These are phyloP conservation scores for Rhabdomys pumilio DNA, from an alignment of 2,797 vertebrate genomes.

Conservation along the genomic window DNA sequence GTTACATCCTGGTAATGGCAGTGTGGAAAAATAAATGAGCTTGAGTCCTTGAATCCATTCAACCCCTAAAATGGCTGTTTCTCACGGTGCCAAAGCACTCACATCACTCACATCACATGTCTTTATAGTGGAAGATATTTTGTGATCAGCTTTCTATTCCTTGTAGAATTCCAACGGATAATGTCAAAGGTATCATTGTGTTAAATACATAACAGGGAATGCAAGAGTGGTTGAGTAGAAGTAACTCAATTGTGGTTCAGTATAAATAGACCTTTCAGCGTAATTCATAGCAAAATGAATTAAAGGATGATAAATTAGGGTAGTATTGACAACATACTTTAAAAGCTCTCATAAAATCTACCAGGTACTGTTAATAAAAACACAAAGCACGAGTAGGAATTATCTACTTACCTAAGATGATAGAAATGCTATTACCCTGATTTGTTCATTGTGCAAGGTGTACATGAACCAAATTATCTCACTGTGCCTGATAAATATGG, in stretches of 20 bases:
- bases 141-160: neutral
- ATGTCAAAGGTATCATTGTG: conserved; percentile 1
- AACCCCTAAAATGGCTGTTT: conserved; percentile 48
- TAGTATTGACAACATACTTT: conserved; percentile 25
- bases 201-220: conserved; percentile 48
- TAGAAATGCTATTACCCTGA: neutral
- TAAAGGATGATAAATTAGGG: conserved; percentile 3
- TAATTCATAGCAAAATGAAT: conserved; percentile 61
- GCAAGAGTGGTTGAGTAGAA: neutral
- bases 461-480: neutral
- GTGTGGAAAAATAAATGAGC: conserved; percentile 12
- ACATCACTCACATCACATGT: conserved; percentile 44
- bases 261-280: conserved; percentile 51
- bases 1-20: conserved; percentile 1
- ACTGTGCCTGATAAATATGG: neutral
- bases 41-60: conserved; percentile 9
- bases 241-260: neutral
- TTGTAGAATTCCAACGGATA: conserved; percentile 53
- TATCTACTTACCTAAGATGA: conserved; percentile 1
- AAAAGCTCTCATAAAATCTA: conserved; percentile 43
- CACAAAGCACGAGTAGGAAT: conserved; percentile 21
- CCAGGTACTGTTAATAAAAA: conserved; percentile 38
- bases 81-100: conserved; percentile 36
- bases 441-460: neutral
- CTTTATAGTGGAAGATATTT: conserved; percentile 56